These are phyloP conservation scores for Dynastes grantii DNA, from an alignment of 2,888 invertebrate species.

Conservation along the genomic window DNA sequence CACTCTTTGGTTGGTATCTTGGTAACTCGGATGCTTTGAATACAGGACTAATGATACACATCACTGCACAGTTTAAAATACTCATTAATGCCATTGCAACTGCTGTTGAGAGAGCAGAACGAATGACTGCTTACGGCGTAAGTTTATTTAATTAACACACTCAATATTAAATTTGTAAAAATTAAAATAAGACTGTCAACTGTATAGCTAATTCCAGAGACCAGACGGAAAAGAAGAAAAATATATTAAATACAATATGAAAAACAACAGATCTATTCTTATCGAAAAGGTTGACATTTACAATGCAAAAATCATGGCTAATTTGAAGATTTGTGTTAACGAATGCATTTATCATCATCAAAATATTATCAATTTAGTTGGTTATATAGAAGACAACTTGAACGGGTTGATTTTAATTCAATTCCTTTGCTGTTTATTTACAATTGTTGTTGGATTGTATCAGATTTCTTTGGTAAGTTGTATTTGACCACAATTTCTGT, in stretches of 20 bases:
- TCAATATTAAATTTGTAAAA: neutral
- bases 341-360: constrained; percentile 52
- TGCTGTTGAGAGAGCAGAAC: constrained; percentile 49
- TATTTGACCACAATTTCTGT: neutral
- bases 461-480: constrained; percentile 55
- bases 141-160: neutral
- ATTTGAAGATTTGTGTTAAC: constrained; percentile 35
- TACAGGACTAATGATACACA: constrained; percentile 54
- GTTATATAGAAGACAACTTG: constrained; percentile 52
- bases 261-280: neutral
- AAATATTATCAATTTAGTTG: constrained; percentile 51
- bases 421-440: constrained; percentile 52
- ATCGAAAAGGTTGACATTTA: constrained; percentile 32
- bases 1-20: constrained; percentile 53
- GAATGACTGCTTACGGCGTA: constrained; percentile 39
- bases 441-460: constrained; percentile 54
- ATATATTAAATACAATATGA: neutral
- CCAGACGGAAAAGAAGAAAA: neutral
- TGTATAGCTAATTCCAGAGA: neutral
- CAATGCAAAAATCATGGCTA: constrained; percentile 19
- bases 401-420: constrained; percentile 51
- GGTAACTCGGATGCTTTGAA: constrained; percentile 53
- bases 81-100: constrained; percentile 51
- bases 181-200: neutral
- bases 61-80: constrained; percentile 53